Evolutionary conservation across 1,140 invertebrate species (phyloP).

Genomic region (Trichoplusia ni): DNA sequence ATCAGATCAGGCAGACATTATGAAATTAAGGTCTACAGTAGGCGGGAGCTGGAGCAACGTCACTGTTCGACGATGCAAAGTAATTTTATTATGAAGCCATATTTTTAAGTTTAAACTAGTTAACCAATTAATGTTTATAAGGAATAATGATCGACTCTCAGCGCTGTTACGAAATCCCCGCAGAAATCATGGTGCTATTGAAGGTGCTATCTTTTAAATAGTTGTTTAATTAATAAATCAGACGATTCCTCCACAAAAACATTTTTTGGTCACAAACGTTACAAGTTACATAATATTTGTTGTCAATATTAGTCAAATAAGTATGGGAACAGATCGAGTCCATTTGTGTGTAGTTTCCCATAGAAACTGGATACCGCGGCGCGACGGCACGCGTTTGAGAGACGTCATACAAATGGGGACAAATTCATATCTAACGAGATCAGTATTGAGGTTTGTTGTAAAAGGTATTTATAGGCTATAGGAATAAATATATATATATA

Average conservation of each 20-base stretch:
- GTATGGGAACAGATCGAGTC: constrained; percentile 15
- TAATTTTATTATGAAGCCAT: constrained; percentile 17
- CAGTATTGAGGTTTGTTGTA: background rate
- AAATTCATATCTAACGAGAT: constrained; percentile 6
- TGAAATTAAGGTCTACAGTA: constrained; percentile 69
- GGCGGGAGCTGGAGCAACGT: constrained; percentile 53
- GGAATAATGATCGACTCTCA: too few relatives aligned
- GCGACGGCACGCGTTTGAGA: constrained; percentile 12
- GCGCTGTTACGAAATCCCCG: too few relatives aligned
- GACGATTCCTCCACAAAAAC: too few relatives aligned
- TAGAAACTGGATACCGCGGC: constrained; percentile 22
- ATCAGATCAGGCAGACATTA: constrained; percentile 76
- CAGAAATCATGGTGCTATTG: too few relatives aligned
- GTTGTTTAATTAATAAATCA: background rate
- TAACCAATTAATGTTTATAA: too few relatives aligned
- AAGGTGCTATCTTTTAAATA: too few relatives aligned
- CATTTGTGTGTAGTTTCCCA: constrained; percentile 4
- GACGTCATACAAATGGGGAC: constrained; percentile 3
- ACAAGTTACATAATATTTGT: constrained; percentile 4
- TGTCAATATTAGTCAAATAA: constrained; percentile 23
- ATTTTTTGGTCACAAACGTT: background rate
- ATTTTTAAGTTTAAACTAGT: constrained; percentile 7
- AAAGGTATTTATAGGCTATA: too few relatives aligned
- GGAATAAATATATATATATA: too few relatives aligned
- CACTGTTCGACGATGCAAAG: background rate